These are phyloP conservation scores for Caenorhabditis macrosperma DNA, from an alignment of 2,888 invertebrate genomes.

Conservation along the genomic window DNA sequence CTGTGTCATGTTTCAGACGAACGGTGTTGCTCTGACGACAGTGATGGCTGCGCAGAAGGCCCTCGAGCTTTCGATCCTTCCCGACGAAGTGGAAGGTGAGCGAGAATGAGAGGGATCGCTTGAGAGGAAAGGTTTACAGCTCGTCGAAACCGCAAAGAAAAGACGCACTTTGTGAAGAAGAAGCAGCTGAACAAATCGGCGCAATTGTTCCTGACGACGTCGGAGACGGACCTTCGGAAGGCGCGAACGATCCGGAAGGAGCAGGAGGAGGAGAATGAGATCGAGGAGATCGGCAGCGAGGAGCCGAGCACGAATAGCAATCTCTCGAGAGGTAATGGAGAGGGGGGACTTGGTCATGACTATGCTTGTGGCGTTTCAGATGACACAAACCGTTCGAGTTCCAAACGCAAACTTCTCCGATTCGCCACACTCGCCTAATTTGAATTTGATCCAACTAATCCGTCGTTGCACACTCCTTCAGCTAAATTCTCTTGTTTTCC, in stretches of 20 bases:
- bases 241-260: constrained; percentile 16
- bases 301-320: constrained; percentile 43
- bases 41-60: constrained; percentile 78
- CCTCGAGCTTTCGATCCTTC: constrained; percentile 76
- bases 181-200: constrained; percentile 46
- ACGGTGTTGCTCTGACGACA: constrained; percentile 77
- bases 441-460: neutral
- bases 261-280: constrained; percentile 35
- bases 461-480: neutral
- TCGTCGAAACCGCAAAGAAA: constrained; percentile 52
- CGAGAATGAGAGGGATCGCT: neutral
- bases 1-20: constrained; percentile 70
- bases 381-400: constrained; percentile 64
- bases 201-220: constrained; percentile 51
- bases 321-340: constrained; percentile 54
- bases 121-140: constrained; percentile 35
- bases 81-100: constrained; percentile 75
- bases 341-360: too few relatives aligned
- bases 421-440: constrained; percentile 63
- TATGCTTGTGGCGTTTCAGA: constrained; percentile 53
- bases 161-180: constrained; percentile 19
- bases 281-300: constrained; percentile 45
- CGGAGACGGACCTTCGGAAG: constrained; percentile 49
- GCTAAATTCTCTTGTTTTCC: neutral
- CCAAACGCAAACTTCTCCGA: constrained; percentile 67